A percentile compares a stretch with the other conserved stretches of the same genome.
These are phyloP conservation scores for Cheilosia variabilis DNA, from an alignment of 2,888 invertebrate genomes.

Conservation along the genomic window DNA sequence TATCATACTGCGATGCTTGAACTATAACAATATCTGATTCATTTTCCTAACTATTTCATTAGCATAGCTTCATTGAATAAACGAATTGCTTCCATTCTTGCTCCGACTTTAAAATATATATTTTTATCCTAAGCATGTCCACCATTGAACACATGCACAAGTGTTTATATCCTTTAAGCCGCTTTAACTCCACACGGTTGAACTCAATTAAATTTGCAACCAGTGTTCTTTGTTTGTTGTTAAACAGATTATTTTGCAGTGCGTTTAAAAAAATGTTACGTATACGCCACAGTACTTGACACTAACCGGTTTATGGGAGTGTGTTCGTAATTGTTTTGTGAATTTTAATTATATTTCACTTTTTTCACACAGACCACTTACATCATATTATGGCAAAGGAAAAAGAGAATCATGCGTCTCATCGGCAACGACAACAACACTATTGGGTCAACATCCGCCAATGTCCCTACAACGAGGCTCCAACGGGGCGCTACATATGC, in stretches of 20 bases:
- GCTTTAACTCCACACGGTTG: conserved; percentile 4
- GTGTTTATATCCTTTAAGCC: neutral
- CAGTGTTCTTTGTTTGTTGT: conserved; percentile 10
- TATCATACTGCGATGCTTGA: neutral
- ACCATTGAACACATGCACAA: neutral
- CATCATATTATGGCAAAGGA: conserved; percentile 87
- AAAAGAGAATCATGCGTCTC: conserved; percentile 89
- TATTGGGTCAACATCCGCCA: conserved; percentile 85
- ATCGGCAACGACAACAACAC: conserved; percentile 91
- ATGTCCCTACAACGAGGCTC: conserved; percentile 82
- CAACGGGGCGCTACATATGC: conserved; percentile 82
- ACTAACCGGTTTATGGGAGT: conserved; percentile 2
- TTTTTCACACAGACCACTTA: conserved; percentile 86
- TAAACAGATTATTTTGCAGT: conserved; percentile 2
- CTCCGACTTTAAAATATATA: too few species aligned
- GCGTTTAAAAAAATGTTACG: conserved; percentile 32
- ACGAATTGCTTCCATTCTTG: too few species aligned
- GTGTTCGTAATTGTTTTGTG: conserved; percentile 14
- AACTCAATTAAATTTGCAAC: conserved; percentile 11
- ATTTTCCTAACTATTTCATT: too few species aligned
- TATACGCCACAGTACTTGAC: conserved; percentile 43
- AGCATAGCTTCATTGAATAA: too few species aligned
- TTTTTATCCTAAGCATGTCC: neutral
- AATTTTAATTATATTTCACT: conserved; percentile 38
- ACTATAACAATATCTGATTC: neutral